phyloP scores from a whole-genome alignment of 2,888 invertebrate genomes.

The Flexamia atlantica region DNA sequence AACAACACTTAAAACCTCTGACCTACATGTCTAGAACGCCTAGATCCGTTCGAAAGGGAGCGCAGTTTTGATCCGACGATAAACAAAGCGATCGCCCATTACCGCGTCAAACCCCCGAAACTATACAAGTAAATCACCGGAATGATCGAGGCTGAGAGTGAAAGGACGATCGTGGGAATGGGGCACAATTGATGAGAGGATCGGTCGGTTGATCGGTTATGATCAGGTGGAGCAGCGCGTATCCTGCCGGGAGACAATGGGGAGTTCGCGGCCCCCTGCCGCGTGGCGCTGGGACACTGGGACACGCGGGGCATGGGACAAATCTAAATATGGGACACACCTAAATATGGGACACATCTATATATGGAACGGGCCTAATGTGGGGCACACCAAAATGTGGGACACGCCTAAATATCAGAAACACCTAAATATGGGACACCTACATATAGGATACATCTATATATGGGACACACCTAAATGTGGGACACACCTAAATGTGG shows the following conservation, averaged over 20 bases:
- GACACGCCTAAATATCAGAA: too few relatives aligned
- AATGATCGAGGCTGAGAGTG: conserved; percentile 35
- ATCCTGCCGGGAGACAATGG: conserved; percentile 39
- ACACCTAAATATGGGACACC: too few relatives aligned
- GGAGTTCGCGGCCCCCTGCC: neutral
- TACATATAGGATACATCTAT: too few relatives aligned
- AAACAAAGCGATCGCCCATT: conserved; percentile 45
- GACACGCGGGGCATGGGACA: neutral
- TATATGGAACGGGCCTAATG: too few relatives aligned
- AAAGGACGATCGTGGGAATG: conserved; percentile 56
- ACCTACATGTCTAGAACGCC: too few relatives aligned
- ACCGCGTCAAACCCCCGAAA: conserved; percentile 43
- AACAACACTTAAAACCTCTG: too few relatives aligned
- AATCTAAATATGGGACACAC: too few relatives aligned
- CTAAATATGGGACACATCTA: too few relatives aligned
- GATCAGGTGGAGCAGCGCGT: conserved; percentile 46
- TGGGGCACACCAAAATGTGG: too few relatives aligned
- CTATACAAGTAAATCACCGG: conserved; percentile 32
- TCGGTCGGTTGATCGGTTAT: conserved; percentile 53
- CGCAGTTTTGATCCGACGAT: neutral
- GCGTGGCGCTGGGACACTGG: neutral
- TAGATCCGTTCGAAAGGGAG: neutral
- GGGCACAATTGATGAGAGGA: conserved; percentile 27
- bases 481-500: too few relatives aligned
- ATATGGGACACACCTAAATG: too few relatives aligned